Evolutionary conservation across 1,140 invertebrate genomes (phyloP).

Genomic region (Leptinotarsa texana): DNA sequence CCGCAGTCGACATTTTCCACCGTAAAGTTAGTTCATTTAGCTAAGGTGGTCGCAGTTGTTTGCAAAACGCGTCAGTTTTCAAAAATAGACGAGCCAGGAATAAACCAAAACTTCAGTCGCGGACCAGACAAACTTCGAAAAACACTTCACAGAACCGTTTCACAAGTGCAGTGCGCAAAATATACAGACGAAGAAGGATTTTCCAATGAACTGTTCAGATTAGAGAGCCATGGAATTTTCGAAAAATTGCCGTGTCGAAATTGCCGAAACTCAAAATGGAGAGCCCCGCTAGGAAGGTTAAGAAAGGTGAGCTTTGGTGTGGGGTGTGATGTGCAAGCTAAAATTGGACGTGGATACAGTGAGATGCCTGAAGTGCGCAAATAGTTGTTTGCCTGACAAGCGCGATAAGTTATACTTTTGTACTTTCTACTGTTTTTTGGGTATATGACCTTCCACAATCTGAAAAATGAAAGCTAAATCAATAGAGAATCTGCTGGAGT

Average conservation of each 20-base stretch:
- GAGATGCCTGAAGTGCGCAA: too few relatives aligned
- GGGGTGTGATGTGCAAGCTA: not conserved
- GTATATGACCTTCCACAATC: too few relatives aligned
- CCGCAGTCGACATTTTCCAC: too few relatives aligned
- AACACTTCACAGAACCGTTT: constrained; percentile 9
- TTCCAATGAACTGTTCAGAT: not conserved
- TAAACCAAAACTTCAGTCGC: constrained; percentile 19
- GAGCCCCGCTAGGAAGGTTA: constrained; percentile 4
- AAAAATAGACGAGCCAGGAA: constrained; percentile 21
- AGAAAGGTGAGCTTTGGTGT: constrained; percentile 12
- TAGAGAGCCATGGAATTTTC: constrained; percentile 13
- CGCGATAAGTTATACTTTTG: too few relatives aligned
- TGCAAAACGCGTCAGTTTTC: constrained; percentile 18
- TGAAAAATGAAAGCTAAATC: too few relatives aligned
- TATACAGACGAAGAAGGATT: not conserved
- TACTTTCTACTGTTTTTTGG: too few relatives aligned
- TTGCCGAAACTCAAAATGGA: constrained; percentile 1
- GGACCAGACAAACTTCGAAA: not conserved
- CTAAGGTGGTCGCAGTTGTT: not conserved
- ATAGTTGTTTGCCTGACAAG: too few relatives aligned
- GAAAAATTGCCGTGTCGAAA: not conserved
- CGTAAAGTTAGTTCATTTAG: not conserved
- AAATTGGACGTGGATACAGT: not conserved
- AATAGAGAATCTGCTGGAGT: too few relatives aligned
- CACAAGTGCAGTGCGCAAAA: not conserved